A percentile compares a stretch with the other conserved stretches of the same genome.
phyloP scores from a whole-genome alignment of 2,888 invertebrate genomes.

The Ichneumoninae sp. region DNA sequence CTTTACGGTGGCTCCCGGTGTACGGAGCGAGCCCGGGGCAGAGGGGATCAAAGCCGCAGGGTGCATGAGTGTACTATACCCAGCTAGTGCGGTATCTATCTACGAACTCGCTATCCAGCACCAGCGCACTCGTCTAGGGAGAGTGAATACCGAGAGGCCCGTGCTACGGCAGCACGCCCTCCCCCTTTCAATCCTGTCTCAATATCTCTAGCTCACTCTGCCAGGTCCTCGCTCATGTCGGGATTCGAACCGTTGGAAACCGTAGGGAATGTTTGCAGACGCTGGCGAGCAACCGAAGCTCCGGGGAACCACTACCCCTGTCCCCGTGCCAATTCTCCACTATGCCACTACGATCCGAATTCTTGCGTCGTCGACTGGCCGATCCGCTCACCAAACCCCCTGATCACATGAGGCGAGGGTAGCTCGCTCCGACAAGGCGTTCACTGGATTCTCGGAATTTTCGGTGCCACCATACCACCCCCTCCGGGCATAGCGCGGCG shows the following conservation, averaged over 20 bases:
- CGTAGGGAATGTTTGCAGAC: constrained; percentile 69
- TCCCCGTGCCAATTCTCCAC: constrained; percentile 22
- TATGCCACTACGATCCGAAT: constrained; percentile 58
- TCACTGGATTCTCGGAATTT: constrained; percentile 61
- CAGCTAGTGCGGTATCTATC: constrained; percentile 37
- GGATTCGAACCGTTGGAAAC: constrained; percentile 51
- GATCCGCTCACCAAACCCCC: constrained; percentile 26
- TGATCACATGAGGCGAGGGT: constrained; percentile 14
- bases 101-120: constrained; percentile 35
- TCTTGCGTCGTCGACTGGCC: constrained; percentile 65
- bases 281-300: constrained; percentile 51
- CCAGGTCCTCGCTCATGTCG: constrained; percentile 41
- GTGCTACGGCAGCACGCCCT: constrained; percentile 46
- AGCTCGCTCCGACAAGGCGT: constrained; percentile 34
- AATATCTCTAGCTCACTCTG: constrained; percentile 55
- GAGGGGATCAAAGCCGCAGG: constrained; percentile 62
- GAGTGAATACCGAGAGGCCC: constrained; percentile 65
- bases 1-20: constrained; percentile 48
- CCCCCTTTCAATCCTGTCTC: constrained; percentile 39
- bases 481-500: not conserved
- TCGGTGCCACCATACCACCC: constrained; percentile 27
- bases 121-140: constrained; percentile 62
- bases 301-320: constrained; percentile 49
- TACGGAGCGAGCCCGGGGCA: constrained; percentile 36
- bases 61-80: constrained; percentile 36